A percentile compares a stretch with the other conserved stretches of the same genome.
Conservation (phyloP, 2,797 vertebrate genomes). For the Gambusia yucatana region DNA sequence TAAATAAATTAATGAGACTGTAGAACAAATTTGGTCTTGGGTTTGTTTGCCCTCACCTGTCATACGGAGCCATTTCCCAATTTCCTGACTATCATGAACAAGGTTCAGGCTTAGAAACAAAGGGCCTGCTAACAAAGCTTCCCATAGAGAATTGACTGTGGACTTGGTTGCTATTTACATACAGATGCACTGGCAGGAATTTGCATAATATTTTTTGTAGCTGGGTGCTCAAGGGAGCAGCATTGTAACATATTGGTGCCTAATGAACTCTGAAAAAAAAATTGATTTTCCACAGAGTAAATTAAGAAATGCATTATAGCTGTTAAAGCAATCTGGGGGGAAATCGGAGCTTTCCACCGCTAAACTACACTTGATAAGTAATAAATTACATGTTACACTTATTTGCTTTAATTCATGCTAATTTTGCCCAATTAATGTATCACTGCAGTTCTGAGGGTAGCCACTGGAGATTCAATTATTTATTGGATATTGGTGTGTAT, state of each 20-base stretch:
- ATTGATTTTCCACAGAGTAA: slow-evolving; percentile 99
- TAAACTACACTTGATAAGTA: slow-evolving; percentile 99
- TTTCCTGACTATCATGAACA: slow-evolving; percentile 75
- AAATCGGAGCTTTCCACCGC: slow-evolving; percentile 97
- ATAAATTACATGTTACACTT: slow-evolving; percentile 99
- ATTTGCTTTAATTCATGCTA: slow-evolving; percentile 99
- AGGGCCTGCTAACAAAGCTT: slow-evolving; percentile 85
- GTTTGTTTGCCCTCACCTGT: slow-evolving; percentile 62
- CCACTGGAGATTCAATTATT: slow-evolving; percentile 99
- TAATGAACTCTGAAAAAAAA: slow-evolving; percentile 99
- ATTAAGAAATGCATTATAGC: slow-evolving; percentile 99
- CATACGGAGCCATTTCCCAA: slow-evolving; percentile 64
- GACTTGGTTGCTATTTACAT: slow-evolving; percentile 98
- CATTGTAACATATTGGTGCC: slow-evolving; percentile 99
- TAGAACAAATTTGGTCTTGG: slow-evolving; percentile 27
- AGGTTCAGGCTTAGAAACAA: slow-evolving; percentile 78
- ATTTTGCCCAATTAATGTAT: slow-evolving; percentile 99
- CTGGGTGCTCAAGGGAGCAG: slow-evolving; percentile 92
- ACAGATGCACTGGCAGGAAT: slow-evolving; percentile 91
- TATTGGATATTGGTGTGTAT: slow-evolving; percentile 90
- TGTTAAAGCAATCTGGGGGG: slow-evolving; percentile 99
- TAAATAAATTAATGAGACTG: slow-evolving; percentile 12
- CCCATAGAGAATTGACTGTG: slow-evolving; percentile 88
- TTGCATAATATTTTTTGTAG: slow-evolving; percentile 98
- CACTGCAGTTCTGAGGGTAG: slow-evolving; percentile 96